Conservation (phyloP, 2,888 invertebrate genomes). For the Allygus modestus region DNA sequence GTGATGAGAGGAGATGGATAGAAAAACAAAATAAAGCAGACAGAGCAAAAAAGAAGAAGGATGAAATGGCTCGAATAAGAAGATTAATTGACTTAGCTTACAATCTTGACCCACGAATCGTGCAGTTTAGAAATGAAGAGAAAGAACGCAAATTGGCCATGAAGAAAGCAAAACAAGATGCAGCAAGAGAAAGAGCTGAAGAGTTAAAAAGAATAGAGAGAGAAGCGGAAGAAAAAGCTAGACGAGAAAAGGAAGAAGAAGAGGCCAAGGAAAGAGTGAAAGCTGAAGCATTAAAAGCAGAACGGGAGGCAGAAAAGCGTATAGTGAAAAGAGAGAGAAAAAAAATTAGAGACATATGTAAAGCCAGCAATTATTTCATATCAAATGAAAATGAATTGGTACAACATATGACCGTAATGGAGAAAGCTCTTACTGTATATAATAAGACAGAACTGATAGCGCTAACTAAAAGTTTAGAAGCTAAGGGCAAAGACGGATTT, state of each 20-base stretch:
- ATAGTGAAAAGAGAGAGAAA: conserved; percentile 93
- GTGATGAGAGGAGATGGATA: conserved; percentile 88
- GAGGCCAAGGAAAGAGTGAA: conserved; percentile 90
- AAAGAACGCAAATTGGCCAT: conserved; percentile 93
- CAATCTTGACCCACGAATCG: conserved; percentile 94
- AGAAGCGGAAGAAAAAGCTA: conserved; percentile 80
- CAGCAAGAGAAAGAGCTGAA: conserved; percentile 88
- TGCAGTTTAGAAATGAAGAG: conserved; percentile 94
- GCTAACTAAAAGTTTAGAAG: conserved; percentile 84
- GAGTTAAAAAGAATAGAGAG: conserved; percentile 87
- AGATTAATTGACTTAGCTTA: conserved; percentile 96
- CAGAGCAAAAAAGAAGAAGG: conserved; percentile 95
- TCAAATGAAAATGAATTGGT: conserved; percentile 84
- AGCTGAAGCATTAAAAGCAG: conserved; percentile 89
- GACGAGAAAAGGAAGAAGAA: conserved; percentile 84
- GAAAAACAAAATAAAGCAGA: conserved; percentile 98
- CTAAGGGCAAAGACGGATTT: conserved; percentile 82
- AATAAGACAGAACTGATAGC: conserved; percentile 85
- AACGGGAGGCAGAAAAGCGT: conserved; percentile 91
- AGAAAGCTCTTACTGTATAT: conserved; percentile 92
- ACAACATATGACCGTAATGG: conserved; percentile 92
- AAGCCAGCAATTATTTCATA: conserved; percentile 88
- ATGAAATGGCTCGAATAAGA: conserved; percentile 96
- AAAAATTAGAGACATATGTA: conserved; percentile 86
- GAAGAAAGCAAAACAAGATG: conserved; percentile 90